phyloP scores from a whole-genome alignment of 2,888 invertebrate species.

The Notodonta ziczac region DNA sequence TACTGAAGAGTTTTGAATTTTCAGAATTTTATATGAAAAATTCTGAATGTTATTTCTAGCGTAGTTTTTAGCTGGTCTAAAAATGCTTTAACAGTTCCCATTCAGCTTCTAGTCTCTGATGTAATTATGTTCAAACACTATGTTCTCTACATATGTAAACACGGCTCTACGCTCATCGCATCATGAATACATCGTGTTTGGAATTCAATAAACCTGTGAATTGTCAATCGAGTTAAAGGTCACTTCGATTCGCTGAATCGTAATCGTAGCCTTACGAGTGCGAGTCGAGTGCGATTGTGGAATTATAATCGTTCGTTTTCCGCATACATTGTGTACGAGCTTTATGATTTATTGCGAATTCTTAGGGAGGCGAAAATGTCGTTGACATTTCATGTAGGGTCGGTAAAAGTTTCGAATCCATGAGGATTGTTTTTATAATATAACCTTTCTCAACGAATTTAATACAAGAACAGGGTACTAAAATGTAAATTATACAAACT shows the following conservation, averaged over 20 bases:
- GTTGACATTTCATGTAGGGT: background rate
- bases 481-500: too few relatives aligned
- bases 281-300: slow-evolving; percentile 17
- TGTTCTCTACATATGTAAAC: slow-evolving; percentile 21
- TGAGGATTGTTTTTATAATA: too few relatives aligned
- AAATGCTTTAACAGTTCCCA: background rate
- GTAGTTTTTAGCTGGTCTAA: too few relatives aligned
- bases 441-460: too few relatives aligned
- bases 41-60: too few relatives aligned
- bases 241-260: slow-evolving; percentile 36
- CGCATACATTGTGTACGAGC: slow-evolving; percentile 21
- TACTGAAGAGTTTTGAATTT: too few relatives aligned
- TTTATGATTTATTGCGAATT: slow-evolving; percentile 13
- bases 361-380: slow-evolving; percentile 4
- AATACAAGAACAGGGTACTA: too few relatives aligned
- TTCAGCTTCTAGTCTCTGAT: background rate
- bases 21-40: too few relatives aligned
- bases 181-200: slow-evolving; percentile 30
- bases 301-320: slow-evolving; percentile 36
- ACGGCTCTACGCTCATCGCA: slow-evolving; percentile 21
- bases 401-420: background rate
- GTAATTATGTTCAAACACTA: background rate
- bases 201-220: slow-evolving; percentile 18
- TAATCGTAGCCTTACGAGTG: slow-evolving; percentile 29
- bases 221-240: slow-evolving; percentile 53